These are phyloP conservation scores for Schlechtendalia chinensis DNA, from an alignment of 1,140 invertebrate genomes.

Conservation along the genomic window DNA sequence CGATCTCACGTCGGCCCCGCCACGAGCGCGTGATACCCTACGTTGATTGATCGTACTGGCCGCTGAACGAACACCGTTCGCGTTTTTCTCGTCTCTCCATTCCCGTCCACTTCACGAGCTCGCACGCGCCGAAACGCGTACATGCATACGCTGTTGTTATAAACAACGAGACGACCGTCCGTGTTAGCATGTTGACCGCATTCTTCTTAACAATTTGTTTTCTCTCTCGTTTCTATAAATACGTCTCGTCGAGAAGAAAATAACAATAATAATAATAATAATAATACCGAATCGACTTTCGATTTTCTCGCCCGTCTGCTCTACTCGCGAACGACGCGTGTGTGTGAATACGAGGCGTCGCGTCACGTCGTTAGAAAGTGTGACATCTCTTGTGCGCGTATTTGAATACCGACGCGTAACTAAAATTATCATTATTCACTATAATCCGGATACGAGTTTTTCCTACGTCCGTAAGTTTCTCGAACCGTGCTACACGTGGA, in stretches of 20 bases:
- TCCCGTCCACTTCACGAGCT: background rate
- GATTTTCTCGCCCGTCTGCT: slow-evolving; percentile 6
- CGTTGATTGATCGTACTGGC: slow-evolving; percentile 28
- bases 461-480: background rate
- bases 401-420: slow-evolving; percentile 12
- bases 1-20: slow-evolving; percentile 16
- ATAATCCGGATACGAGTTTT: slow-evolving; percentile 43
- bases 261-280: background rate
- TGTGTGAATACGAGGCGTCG: slow-evolving; percentile 20
- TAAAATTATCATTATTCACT: background rate
- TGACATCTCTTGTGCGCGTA: slow-evolving; percentile 11
- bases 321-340: background rate
- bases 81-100: slow-evolving; percentile 8
- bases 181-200: slow-evolving; percentile 22
- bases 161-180: slow-evolving; percentile 13
- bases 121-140: background rate
- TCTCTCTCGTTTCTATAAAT: slow-evolving; percentile 17
- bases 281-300: slow-evolving; percentile 10
- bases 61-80: slow-evolving; percentile 15
- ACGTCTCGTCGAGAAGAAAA: background rate
- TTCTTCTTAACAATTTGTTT: background rate
- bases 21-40: background rate
- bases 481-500: background rate
- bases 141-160: background rate
- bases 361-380: slow-evolving; percentile 41